A percentile compares a stretch with the other conserved stretches of the same genome.
Evolutionary conservation across 2,888 invertebrate genomes (phyloP).

Genomic region (Eugnorisma glareosa): DNA sequence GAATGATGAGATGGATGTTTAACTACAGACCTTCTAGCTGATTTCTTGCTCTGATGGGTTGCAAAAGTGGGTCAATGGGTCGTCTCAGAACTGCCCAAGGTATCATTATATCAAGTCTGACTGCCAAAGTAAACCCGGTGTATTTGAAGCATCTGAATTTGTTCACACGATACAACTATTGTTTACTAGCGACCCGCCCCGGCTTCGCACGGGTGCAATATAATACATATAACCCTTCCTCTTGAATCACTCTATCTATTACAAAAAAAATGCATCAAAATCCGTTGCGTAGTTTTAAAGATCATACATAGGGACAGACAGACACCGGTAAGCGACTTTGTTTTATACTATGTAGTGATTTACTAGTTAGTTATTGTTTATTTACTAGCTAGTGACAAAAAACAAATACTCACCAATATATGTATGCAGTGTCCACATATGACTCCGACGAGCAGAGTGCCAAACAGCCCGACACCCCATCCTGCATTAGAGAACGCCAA

Average conservation of each 20-base stretch:
- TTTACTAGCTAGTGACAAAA: too few relatives aligned
- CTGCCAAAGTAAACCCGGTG: background rate
- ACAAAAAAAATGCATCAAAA: too few relatives aligned
- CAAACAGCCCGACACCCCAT: constrained; percentile 91
- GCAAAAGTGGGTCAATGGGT: background rate
- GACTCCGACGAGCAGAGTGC: constrained; percentile 85
- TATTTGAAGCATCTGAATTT: background rate
- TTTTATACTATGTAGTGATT: too few relatives aligned
- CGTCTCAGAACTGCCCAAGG: background rate
- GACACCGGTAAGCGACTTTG: too few relatives aligned
- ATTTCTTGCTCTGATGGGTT: background rate
- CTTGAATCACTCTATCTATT: too few relatives aligned
- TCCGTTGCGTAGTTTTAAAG: too few relatives aligned
- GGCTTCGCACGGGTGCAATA: too few relatives aligned
- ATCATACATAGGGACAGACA: too few relatives aligned
- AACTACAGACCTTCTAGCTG: background rate
- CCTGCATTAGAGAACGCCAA: constrained; percentile 93
- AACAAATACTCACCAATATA: constrained; percentile 81
- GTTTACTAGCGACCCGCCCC: too few relatives aligned
- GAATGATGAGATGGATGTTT: too few relatives aligned
- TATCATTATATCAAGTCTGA: background rate
- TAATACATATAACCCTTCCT: too few relatives aligned
- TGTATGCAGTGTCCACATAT: constrained; percentile 88
- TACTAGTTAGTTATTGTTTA: too few relatives aligned
- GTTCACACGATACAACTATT: background rate